Conservation (phyloP, 2,113 vertebrate genomes). For the Actenoides lindsayi region DNA sequence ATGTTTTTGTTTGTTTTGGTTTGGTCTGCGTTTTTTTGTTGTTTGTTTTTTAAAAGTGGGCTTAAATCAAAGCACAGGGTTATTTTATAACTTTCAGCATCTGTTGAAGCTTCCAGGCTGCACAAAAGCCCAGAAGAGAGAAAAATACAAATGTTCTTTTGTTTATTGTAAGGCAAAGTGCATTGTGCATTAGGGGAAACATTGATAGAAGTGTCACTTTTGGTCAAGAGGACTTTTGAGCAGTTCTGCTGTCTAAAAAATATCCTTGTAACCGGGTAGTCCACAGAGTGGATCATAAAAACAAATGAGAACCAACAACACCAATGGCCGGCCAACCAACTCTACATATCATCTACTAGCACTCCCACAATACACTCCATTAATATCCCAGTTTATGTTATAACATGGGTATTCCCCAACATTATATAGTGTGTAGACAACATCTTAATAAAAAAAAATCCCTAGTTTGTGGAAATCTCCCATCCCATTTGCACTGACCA, state of each 20-base stretch:
- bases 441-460: not conserved
- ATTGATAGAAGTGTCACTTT: not conserved
- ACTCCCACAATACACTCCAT: not conserved
- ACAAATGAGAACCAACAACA: not conserved
- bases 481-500: not conserved
- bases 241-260: not conserved
- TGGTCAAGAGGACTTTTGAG: not conserved
- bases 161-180: not conserved
- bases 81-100: not conserved
- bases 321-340: accelerated
- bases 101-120: not conserved
- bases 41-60: not conserved
- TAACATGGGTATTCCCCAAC: not conserved
- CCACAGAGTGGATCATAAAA: not conserved
- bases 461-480: not conserved
- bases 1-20: too few species aligned
- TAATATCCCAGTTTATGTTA: not conserved
- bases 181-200: not conserved
- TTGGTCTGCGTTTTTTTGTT: not conserved
- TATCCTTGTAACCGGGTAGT: not conserved
- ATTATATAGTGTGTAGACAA: not conserved
- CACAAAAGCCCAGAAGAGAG: not conserved
- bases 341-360: not conserved
- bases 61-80: not conserved
- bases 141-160: not conserved